A percentile compares a stretch with the other conserved stretches of the same genome.
phyloP scores from a whole-genome alignment of 2,888 invertebrate species.

The Eurois occulta region DNA sequence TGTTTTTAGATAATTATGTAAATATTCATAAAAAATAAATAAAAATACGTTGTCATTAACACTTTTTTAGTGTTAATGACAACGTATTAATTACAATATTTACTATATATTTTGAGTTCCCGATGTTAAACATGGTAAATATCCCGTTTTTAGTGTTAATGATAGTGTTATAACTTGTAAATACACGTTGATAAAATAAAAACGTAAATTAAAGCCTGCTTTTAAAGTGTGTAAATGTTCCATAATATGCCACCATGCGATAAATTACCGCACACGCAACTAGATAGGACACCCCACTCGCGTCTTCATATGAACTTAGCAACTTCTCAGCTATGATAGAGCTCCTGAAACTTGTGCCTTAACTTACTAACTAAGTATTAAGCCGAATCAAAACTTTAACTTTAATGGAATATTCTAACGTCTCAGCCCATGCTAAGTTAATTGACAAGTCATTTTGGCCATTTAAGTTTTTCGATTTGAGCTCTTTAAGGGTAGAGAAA shows the following conservation, averaged over 20 bases:
- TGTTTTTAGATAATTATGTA: too few species aligned
- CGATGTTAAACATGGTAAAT: too few species aligned
- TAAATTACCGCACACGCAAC: not conserved
- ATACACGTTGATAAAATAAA: too few species aligned
- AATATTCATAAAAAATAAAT: too few species aligned
- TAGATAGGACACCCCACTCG: not conserved
- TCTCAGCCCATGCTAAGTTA: slow-evolving; percentile 38
- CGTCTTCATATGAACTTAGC: slow-evolving; percentile 56
- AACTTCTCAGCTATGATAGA: slow-evolving; percentile 50
- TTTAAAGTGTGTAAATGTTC: not conserved
- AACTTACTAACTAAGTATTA: slow-evolving; percentile 65
- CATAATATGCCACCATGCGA: not conserved
- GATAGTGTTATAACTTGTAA: too few species aligned
- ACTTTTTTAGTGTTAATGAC: too few species aligned
- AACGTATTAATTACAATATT: too few species aligned
- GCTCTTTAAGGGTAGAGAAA: not conserved
- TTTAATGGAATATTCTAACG: slow-evolving; percentile 63
- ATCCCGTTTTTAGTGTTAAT: too few species aligned
- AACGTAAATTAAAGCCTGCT: not conserved
- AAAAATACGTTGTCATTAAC: too few species aligned
- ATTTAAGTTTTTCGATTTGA: slow-evolving; percentile 40
- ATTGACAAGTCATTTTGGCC: slow-evolving; percentile 53
- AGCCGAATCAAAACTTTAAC: slow-evolving; percentile 64
- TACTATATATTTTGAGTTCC: too few species aligned
- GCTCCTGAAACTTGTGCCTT: slow-evolving; percentile 53